Base-by-base conservation (phyloP, 2,113 vertebrate species). In the Marmota monax region DNA sequence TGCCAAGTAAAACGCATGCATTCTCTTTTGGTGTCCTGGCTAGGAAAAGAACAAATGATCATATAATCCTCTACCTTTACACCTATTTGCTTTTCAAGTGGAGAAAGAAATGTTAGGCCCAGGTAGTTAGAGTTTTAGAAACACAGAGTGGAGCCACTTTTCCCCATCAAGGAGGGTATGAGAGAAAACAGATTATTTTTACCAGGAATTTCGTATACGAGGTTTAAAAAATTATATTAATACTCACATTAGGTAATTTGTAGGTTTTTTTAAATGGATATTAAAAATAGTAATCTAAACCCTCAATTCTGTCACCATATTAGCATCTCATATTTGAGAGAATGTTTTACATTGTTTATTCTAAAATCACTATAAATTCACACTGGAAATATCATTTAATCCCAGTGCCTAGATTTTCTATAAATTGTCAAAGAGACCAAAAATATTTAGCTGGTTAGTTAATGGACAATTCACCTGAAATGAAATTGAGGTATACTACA, bases 391-490 rank as follows among this genome's bases (percentile, higher is more conserved):
- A 74, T 88, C 25, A 63, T 4, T 97, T 92, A 78, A 42, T n/a
- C 17, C 67, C 83, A 53, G n/a, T 6, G 34, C 34, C 53, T 58
- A 78, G 39, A 88, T 94, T 95, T 96, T 85, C 70, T 53, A 34
- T 0, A 93, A 83, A 17, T n/a, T 84, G 16, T 39, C 74, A 65
- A 96, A 80, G 18, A 58, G 12, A 92, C 4, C 12, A 96, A 96
- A 78, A 97, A 97, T 84, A 94, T 96, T 77, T 94, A 96, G 95
- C 45, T 73, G 73, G 84, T 89, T 72, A 96, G 96, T 98, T 95
- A 98, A 98, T 3, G 78, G 8, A 56, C 37, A 67, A 87, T 93
- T 96, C n/a, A 89, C 84, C 90, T 88, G 51, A 91, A 95, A 92
- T 83, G 34, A 88, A 97, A 93, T 79, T 32, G n/a, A 95, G 14